Evolutionary conservation across 2,113 vertebrate species (phyloP).

Genomic region (Rhinolophus sinicus): DNA sequence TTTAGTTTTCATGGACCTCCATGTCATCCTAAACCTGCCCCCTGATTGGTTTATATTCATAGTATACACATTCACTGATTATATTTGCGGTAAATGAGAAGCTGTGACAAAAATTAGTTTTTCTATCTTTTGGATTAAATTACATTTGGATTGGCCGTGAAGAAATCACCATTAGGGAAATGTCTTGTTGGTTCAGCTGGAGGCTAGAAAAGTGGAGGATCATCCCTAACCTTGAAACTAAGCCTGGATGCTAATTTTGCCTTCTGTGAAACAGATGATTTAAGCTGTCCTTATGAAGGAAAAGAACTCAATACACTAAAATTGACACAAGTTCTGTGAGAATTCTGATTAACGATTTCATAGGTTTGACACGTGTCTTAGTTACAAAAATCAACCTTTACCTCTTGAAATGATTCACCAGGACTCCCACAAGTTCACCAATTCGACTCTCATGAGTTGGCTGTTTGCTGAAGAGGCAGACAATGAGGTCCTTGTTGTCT

Average conservation of each 20-base stretch:
- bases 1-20: not conserved
- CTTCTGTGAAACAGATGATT: slow-evolving; percentile 30
- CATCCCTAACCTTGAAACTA: slow-evolving; percentile 26
- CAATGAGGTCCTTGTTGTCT: slow-evolving; percentile 96
- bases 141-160: slow-evolving; percentile 10
- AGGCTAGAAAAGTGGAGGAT: not conserved
- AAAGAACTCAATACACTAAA: not conserved
- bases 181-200: slow-evolving; percentile 20
- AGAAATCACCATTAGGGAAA: not conserved
- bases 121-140: slow-evolving; percentile 58
- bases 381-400: slow-evolving; percentile 78
- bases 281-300: not conserved
- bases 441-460: slow-evolving; percentile 93
- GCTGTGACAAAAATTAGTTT: slow-evolving; percentile 41
- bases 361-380: not conserved
- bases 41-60: slow-evolving; percentile 51
- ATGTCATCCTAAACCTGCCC: not conserved
- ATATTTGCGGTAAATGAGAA: not conserved
- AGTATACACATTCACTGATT: slow-evolving; percentile 4
- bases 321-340: not conserved
- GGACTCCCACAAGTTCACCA: slow-evolving; percentile 95
- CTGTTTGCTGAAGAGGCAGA: slow-evolving; percentile 93
- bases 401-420: slow-evolving; percentile 98
- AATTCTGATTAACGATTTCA: not conserved
- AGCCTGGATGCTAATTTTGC: slow-evolving; percentile 44